A percentile compares a stretch with the other conserved stretches of the same genome.
phyloP scores from a whole-genome alignment of 2,888 invertebrate species.

The Norana najaformis region DNA sequence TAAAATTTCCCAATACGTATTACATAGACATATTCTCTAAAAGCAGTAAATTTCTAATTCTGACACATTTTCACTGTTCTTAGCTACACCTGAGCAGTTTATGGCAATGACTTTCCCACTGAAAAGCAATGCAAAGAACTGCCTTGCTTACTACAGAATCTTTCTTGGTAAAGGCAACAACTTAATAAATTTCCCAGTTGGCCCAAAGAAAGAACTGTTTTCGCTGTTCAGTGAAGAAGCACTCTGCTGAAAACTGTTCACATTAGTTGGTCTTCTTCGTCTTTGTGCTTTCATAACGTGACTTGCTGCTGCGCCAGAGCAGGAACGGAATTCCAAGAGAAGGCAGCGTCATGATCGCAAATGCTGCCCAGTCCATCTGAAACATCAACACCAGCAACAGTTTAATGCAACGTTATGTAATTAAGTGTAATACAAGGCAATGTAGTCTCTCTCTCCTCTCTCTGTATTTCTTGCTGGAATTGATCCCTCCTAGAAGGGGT shows the following conservation, averaged over 20 bases:
- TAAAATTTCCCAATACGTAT: background rate
- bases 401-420: background rate
- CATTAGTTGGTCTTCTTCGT: constrained; percentile 54
- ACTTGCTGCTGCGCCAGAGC: constrained; percentile 91
- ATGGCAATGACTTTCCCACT: background rate
- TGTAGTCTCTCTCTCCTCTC: background rate
- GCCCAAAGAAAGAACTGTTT: constrained; percentile 1
- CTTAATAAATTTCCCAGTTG: background rate
- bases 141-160: background rate
- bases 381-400: constrained; percentile 49
- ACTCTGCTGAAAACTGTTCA: background rate
- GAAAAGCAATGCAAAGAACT: background rate
- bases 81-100: background rate
- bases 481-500: too few species aligned
- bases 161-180: background rate
- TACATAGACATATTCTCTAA: background rate
- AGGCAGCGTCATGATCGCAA: constrained; percentile 93
- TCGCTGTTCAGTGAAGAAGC: background rate
- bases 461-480: background rate
- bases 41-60: background rate
- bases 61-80: background rate
- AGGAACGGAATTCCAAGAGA: constrained; percentile 90
- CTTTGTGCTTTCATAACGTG: constrained; percentile 76
- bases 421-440: background rate
- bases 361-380: constrained; percentile 88